Evolutionary conservation across 2,888 invertebrate species (phyloP).

Genomic region (Pemphredon lugubris): DNA sequence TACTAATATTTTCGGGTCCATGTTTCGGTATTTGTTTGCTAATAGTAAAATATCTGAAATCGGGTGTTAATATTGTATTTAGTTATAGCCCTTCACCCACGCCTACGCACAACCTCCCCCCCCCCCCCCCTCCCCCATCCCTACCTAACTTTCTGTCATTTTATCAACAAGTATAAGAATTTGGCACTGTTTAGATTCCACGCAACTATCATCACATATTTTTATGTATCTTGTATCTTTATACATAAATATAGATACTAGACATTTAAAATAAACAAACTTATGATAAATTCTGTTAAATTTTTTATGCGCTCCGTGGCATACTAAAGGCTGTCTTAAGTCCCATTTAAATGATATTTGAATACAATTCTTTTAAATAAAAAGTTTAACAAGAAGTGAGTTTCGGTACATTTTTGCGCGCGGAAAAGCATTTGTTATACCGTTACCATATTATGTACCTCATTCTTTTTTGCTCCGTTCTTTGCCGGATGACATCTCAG

Average conservation of each 20-base stretch:
- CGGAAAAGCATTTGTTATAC: too few relatives aligned
- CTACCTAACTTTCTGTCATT: too few relatives aligned
- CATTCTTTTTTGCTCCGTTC: constrained; percentile 20
- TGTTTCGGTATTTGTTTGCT: background rate
- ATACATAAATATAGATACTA: too few relatives aligned
- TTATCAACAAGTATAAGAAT: constrained; percentile 10
- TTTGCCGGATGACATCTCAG: background rate
- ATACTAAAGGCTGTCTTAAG: too few relatives aligned
- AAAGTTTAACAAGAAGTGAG: too few relatives aligned
- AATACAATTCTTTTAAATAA: too few relatives aligned
- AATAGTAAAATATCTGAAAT: constrained; percentile 21
- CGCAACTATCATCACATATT: constrained; percentile 8
- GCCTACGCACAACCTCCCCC: constrained; percentile 16
- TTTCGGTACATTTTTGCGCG: too few relatives aligned
- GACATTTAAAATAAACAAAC: too few relatives aligned
- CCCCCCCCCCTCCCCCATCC: too few relatives aligned
- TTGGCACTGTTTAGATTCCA: constrained; percentile 14
- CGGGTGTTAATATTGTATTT: constrained; percentile 32
- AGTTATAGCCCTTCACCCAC: constrained; percentile 11
- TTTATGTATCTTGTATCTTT: constrained; percentile 26
- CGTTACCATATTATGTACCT: constrained; percentile 46
- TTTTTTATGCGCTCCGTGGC: too few relatives aligned
- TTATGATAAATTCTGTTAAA: too few relatives aligned
- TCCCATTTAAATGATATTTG: too few relatives aligned
- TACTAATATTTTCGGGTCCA: constrained; percentile 10